A percentile compares a stretch with the other conserved stretches of the same genome.
These are phyloP conservation scores for Zonitis immaculata DNA, from an alignment of 2,888 invertebrate genomes.

Conservation along the genomic window DNA sequence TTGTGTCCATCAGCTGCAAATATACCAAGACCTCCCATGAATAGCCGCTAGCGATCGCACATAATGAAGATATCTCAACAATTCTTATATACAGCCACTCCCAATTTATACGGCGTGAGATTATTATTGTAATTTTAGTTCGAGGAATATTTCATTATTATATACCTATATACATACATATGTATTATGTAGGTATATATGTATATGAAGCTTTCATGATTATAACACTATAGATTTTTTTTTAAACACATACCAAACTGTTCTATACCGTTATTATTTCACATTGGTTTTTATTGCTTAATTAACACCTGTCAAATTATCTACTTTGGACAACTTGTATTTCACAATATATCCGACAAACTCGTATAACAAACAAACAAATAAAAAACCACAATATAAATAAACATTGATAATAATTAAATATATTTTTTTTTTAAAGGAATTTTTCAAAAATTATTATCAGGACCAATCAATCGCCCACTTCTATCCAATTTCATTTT, in stretches of 20 bases:
- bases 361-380: neutral
- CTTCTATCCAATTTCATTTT: no score
- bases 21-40: constrained; percentile 40
- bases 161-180: no score
- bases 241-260: neutral
- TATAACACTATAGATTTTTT: constrained; percentile 2
- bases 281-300: neutral
- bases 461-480: no score
- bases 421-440: no score
- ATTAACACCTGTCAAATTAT: constrained; percentile 1
- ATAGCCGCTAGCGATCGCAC: constrained; percentile 40
- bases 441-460: no score
- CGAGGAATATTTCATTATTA: constrained; percentile 39
- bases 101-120: constrained; percentile 39
- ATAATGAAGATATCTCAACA: constrained; percentile 45
- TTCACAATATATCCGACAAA: neutral
- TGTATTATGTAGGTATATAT: no score
- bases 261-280: neutral
- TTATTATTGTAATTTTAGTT: constrained; percentile 43
- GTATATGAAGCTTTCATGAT: constrained; percentile 18
- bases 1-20: constrained; percentile 27
- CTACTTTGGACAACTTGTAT: neutral
- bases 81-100: constrained; percentile 39
- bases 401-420: neutral
- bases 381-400: neutral